Percentiles rank a stretch among this genome's conserved stretches.
These are phyloP conservation scores for Julus scanicus DNA, from an alignment of 2,888 invertebrate genomes.

Conservation along the genomic window DNA sequence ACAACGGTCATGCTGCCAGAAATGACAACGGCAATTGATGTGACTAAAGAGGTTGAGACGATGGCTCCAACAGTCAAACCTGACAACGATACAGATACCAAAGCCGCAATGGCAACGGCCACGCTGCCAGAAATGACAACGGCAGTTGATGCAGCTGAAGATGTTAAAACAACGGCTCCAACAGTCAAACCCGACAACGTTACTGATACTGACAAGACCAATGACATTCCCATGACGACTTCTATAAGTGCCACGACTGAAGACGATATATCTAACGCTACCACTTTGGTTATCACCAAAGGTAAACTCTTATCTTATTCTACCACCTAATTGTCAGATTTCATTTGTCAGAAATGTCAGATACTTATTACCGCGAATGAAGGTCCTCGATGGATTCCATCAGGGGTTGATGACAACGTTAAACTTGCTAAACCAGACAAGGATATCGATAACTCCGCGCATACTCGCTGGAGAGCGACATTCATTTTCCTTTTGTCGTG, in stretches of 20 bases:
- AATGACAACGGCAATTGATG: neutral
- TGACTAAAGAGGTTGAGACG: neutral
- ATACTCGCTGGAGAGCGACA: neutral
- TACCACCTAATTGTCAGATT: neutral
- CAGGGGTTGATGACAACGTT: neutral
- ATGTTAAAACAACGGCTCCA: neutral
- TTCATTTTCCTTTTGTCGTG: neutral
- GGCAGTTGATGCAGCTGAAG: neutral
- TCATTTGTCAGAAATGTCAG: neutral
- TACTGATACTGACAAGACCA: neutral
- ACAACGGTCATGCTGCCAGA: neutral
- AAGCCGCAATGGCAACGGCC: no score
- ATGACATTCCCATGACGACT: neutral
- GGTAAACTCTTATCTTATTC: neutral
- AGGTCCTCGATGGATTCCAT: neutral
- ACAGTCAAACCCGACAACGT: neutral
- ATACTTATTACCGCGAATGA: no score
- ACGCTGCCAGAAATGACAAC: neutral
- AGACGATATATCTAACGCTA: neutral
- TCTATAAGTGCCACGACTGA: neutral
- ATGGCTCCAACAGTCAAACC: neutral
- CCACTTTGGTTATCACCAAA: neutral
- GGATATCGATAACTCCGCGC: neutral
- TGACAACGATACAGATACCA: neutral
- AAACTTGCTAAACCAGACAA: neutral